A percentile compares a stretch with the other conserved stretches of the same genome.
phyloP scores from a whole-genome alignment of 1,140 invertebrate genomes.

The Trypoxylus dichotomus region DNA sequence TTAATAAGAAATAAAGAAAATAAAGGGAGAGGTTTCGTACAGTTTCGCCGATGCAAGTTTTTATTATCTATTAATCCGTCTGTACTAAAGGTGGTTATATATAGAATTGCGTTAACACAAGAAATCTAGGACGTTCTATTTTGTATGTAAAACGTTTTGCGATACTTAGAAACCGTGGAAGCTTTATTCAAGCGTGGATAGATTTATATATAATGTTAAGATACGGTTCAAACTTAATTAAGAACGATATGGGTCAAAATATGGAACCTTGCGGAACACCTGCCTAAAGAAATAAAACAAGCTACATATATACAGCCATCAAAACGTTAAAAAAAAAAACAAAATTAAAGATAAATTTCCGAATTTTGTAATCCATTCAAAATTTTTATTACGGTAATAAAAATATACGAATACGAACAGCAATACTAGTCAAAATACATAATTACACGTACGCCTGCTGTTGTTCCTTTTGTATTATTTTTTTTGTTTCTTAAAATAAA shows the following conservation, averaged over 20 bases:
- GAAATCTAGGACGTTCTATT: conserved; percentile 32
- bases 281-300: not conserved
- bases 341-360: conserved; percentile 9
- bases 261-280: not conserved
- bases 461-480: not conserved
- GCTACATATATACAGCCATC: not conserved
- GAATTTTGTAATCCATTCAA: conserved; percentile 15
- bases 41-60: not conserved
- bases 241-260: not conserved
- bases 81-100: conserved; percentile 25
- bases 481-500: not conserved
- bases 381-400: not conserved
- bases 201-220: no score
- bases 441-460: not conserved
- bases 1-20: conserved; percentile 14
- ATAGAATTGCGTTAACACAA: conserved; percentile 32
- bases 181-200: no score
- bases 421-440: not conserved
- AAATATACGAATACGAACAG: not conserved
- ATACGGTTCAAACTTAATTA: not conserved
- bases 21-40: not conserved
- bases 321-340: conserved; percentile 26
- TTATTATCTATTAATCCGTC: conserved; percentile 30
- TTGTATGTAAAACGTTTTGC: conserved; percentile 17
- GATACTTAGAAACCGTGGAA: conserved; percentile 19